phyloP scores from a whole-genome alignment of 2,113 vertebrate species.

The Gambusia holbrooki region DNA sequence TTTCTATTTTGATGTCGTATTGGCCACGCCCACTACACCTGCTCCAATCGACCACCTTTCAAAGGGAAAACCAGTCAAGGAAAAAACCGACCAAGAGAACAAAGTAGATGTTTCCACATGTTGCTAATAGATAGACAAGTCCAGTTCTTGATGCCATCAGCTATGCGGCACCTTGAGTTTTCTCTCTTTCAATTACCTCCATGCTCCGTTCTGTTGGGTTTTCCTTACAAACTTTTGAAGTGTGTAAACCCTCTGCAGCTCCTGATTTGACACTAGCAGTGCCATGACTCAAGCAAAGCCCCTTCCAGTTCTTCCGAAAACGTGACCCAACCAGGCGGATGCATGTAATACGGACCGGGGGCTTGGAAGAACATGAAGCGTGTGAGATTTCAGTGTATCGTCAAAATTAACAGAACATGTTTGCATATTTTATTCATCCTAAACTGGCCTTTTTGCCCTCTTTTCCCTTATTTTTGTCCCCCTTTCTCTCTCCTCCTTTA shows the following conservation, averaged over 20 bases:
- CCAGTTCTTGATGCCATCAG: slow-evolving; percentile 87
- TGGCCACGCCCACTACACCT: slow-evolving; percentile 96
- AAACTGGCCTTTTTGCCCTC: slow-evolving; percentile 54
- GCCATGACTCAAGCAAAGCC: slow-evolving; percentile 53
- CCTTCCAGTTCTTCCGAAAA: slow-evolving; percentile 64
- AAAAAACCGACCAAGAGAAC: slow-evolving; percentile 71
- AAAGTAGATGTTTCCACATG: slow-evolving; percentile 95
- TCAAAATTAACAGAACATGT: slow-evolving; percentile 57
- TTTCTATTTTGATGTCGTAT: slow-evolving; percentile 95
- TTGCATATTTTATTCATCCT: slow-evolving; percentile 50
- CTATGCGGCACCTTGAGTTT: slow-evolving; percentile 83
- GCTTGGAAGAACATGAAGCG: slow-evolving; percentile 23
- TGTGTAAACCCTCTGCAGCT: slow-evolving; percentile 39
- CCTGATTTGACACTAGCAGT: slow-evolving; percentile 51
- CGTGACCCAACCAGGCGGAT: slow-evolving; percentile 56
- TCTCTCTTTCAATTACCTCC: slow-evolving; percentile 32
- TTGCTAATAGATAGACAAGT: slow-evolving; percentile 92
- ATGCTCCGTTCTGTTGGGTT: slow-evolving; percentile 32
- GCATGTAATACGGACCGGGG: slow-evolving; percentile 63
- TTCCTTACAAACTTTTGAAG: slow-evolving; percentile 4
- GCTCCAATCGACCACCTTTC: slow-evolving; percentile 87
- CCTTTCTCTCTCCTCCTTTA: slow-evolving; percentile 31
- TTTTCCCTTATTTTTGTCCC: neutral
- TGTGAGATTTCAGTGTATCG: slow-evolving; percentile 58
- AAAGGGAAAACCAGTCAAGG: slow-evolving; percentile 82